Percentiles rank a stretch among this genome's conserved stretches.
Conservation (phyloP, 2,888 invertebrate species). For the Scaptomyza reducta region DNA sequence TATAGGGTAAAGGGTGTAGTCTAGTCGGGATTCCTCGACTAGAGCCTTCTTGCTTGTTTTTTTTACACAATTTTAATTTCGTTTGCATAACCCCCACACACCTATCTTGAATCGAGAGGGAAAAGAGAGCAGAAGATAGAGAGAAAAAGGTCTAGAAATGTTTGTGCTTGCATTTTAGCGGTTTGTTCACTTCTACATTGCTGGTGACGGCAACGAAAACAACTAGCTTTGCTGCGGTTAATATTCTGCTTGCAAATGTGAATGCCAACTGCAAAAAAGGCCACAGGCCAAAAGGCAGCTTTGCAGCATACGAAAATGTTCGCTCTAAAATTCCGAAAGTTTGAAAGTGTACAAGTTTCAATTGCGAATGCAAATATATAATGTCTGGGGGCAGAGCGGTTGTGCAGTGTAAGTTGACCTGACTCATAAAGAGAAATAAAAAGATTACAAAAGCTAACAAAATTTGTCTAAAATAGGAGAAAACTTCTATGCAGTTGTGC, state of each 20-base stretch:
- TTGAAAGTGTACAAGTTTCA: slow-evolving; percentile 18
- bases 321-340: slow-evolving; percentile 18
- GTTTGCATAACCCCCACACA: slow-evolving; percentile 50
- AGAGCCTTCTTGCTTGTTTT: no score
- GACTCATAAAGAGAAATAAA: not conserved
- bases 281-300: not conserved
- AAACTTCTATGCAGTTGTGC: not conserved
- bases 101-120: slow-evolving; percentile 1
- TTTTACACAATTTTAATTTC: slow-evolving; percentile 56
- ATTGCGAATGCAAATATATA: slow-evolving; percentile 24
- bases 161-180: slow-evolving; percentile 58
- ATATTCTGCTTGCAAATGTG: slow-evolving; percentile 6
- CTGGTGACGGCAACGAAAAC: slow-evolving; percentile 41
- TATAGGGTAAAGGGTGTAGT: no score
- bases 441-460: not conserved
- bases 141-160: not conserved
- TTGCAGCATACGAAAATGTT: slow-evolving; percentile 41
- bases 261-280: slow-evolving; percentile 22
- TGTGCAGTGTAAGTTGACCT: not conserved
- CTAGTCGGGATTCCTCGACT: no score
- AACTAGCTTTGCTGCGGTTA: slow-evolving; percentile 28
- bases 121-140: slow-evolving; percentile 1
- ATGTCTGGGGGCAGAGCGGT: slow-evolving; percentile 7
- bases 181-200: slow-evolving; percentile 40
- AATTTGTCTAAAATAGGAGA: not conserved